Percentiles rank a stretch among this genome's conserved stretches.
Conservation (phyloP, 2,113 vertebrate species). For the Rattus norvegicus region DNA sequence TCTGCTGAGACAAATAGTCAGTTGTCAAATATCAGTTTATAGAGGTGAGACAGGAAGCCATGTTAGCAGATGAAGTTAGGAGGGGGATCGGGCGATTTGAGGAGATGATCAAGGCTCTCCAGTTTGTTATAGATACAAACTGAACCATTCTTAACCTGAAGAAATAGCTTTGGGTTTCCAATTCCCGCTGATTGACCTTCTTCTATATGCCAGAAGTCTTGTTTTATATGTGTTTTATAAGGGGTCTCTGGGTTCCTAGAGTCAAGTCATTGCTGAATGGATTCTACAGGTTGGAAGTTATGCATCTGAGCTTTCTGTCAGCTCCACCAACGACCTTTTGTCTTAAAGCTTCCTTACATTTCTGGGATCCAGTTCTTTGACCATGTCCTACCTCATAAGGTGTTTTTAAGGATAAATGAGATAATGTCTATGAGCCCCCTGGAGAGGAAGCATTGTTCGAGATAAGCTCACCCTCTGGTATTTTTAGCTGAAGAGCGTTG, state of each 20-base stretch:
- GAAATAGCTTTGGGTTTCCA: background rate
- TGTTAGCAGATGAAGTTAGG: background rate
- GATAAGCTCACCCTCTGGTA: conserved; percentile 75
- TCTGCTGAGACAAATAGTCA: background rate
- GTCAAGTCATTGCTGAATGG: too few relatives aligned
- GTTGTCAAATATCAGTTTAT: background rate
- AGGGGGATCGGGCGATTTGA: background rate
- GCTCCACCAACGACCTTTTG: background rate
- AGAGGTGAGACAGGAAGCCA: background rate
- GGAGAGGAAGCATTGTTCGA: conserved; percentile 70
- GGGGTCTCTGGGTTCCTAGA: background rate
- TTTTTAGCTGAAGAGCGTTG: conserved; percentile 73
- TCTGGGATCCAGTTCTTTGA: conserved; percentile 17
- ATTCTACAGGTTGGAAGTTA: background rate
- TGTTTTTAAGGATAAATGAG: conserved; percentile 77
- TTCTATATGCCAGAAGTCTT: background rate
- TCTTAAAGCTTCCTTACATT: conserved; percentile 10
- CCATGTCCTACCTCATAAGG: conserved; percentile 31
- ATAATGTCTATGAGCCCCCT: conserved; percentile 74
- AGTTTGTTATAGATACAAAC: background rate
- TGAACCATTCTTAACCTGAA: background rate
- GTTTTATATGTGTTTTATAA: background rate
- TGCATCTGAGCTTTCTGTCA: background rate
- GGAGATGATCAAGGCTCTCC: background rate
- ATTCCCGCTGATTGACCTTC: background rate